Conservation (phyloP, 2,113 vertebrate genomes). For the Daphoenositta chrysoptera region DNA sequence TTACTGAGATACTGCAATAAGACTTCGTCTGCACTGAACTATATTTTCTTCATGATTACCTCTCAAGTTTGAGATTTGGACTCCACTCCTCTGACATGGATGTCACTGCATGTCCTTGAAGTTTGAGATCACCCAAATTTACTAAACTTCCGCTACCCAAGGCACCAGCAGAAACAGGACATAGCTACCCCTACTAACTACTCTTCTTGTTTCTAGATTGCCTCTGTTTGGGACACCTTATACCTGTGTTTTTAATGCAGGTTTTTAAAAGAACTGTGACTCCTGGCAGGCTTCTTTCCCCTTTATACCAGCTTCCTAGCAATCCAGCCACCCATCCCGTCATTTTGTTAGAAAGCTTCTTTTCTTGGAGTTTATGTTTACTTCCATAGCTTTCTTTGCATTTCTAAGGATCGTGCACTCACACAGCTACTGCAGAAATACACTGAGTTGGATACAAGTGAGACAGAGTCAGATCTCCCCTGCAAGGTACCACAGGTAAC, state of each 20-base stretch:
- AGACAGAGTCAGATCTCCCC: not conserved
- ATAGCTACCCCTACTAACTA: fast-evolving
- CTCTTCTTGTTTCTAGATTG: not conserved
- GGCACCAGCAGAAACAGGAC: not conserved
- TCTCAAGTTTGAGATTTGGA: not conserved
- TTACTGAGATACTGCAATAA: not conserved
- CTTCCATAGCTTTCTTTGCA: not conserved
- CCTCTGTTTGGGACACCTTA: not conserved
- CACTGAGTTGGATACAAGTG: fast-evolving
- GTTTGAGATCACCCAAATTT: not conserved
- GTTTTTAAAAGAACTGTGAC: not conserved
- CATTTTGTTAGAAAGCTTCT: not conserved
- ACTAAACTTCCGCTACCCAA: not conserved
- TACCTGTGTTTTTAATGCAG: not conserved
- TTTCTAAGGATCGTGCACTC: not conserved
- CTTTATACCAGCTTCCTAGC: not conserved
- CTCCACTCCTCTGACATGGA: not conserved
- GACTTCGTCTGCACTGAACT: not conserved
- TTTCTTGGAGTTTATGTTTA: not conserved
- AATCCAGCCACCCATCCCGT: not conserved
- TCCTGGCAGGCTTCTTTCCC: not conserved
- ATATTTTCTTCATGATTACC: not conserved
- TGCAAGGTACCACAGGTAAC: not conserved
- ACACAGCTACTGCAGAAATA: not conserved
- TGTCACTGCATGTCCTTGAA: not conserved